Evolutionary conservation across 64 coral and sea anemone species (phyloP).

Genomic region (Pocillopora damicornis): DNA sequence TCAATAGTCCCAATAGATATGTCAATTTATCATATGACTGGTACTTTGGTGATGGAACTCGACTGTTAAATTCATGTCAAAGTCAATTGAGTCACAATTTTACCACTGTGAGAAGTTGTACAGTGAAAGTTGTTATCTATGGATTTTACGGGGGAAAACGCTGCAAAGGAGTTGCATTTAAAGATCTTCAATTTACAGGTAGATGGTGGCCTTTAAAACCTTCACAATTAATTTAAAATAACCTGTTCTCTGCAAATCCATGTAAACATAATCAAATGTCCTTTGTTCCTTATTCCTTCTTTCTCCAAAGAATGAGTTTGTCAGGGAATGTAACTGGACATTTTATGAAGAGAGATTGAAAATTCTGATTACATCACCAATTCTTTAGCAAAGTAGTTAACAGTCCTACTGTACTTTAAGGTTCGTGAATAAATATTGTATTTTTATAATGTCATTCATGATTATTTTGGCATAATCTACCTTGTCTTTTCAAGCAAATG

Average conservation of each 20-base stretch:
- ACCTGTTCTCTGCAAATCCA: too few species aligned
- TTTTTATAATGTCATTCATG: too few species aligned
- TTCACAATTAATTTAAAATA: background rate
- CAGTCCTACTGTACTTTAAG: too few species aligned
- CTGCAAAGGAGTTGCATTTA: conserved; percentile 9
- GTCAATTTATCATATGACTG: background rate
- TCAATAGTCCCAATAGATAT: background rate
- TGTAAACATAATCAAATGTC: too few species aligned
- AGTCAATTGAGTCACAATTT: conserved; percentile 27
- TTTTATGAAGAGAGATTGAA: too few species aligned
- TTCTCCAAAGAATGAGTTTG: too few species aligned
- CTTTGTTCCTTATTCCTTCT: background rate
- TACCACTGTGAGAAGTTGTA: conserved; percentile 7
- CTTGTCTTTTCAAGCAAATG: background rate
- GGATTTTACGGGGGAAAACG: background rate
- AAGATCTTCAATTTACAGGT: conserved; percentile 28
- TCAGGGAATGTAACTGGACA: too few species aligned
- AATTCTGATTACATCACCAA: too few species aligned
- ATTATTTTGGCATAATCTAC: too few species aligned
- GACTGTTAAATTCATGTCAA: background rate
- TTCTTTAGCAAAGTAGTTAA: too few species aligned
- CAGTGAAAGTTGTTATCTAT: conserved; percentile 9
- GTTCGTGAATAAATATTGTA: too few species aligned
- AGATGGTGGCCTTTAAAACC: background rate
- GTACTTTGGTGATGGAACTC: conserved; percentile 24